phyloP scores from a whole-genome alignment of 2,888 invertebrate genomes.

The Byasa hedistus region DNA sequence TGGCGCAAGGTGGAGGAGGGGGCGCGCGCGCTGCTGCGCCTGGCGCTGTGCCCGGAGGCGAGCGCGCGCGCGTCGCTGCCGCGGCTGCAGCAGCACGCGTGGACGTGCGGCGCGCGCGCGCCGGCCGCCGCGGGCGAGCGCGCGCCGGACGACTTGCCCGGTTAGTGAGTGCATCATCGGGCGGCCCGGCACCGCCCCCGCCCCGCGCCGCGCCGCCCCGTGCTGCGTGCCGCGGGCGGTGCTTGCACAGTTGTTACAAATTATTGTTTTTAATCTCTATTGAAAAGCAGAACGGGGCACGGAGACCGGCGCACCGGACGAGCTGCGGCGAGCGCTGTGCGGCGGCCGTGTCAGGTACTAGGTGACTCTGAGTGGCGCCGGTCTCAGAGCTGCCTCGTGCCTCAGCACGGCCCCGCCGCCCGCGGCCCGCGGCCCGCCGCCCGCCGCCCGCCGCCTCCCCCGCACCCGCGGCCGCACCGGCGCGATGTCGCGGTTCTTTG shows the following conservation, averaged over 20 bases:
- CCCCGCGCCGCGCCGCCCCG: too few species aligned
- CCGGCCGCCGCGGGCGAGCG: constrained; percentile 3
- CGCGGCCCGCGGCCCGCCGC: constrained; percentile 31
- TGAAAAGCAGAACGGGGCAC: too few species aligned
- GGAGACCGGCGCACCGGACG: neutral
- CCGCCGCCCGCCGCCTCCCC: neutral
- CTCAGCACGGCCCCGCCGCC: constrained; percentile 55
- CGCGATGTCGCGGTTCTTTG: constrained; percentile 85
- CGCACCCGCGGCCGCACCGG: constrained; percentile 33
- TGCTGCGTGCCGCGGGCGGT: too few species aligned
- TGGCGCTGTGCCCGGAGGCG: constrained; percentile 85
- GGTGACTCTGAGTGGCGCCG: constrained; percentile 88
- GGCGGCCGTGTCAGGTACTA: constrained; percentile 86
- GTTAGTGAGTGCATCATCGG: neutral
- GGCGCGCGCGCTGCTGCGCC: constrained; percentile 87
- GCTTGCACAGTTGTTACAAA: too few species aligned
- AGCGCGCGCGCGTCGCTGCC: constrained; percentile 82
- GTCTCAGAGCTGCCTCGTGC: constrained; percentile 79
- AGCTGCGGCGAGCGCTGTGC: constrained; percentile 20
- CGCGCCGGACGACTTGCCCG: neutral
- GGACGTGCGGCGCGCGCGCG: constrained; percentile 63
- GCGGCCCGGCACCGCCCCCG: too few species aligned
- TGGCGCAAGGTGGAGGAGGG: constrained; percentile 90
- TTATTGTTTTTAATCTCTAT: too few species aligned
- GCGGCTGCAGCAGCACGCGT: constrained; percentile 85